These are phyloP conservation scores for Aptenodytes patagonicus DNA, from an alignment of 2,113 vertebrate species.

Conservation along the genomic window DNA sequence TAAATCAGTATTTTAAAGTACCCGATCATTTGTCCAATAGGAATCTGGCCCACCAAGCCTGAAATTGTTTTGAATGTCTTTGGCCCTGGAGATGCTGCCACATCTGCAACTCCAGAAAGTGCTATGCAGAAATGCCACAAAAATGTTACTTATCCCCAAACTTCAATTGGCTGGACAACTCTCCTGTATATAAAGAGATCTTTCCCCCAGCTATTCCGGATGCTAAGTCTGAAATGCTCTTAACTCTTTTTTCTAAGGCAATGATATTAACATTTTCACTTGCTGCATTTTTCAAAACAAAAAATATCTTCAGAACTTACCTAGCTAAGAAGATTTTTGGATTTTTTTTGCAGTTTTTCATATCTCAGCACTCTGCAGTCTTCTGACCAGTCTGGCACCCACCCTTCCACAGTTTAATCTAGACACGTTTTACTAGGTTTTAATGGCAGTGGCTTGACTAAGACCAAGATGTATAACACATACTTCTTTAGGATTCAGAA, in stretches of 20 bases:
- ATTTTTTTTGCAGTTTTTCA: not conserved
- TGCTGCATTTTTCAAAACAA: not conserved
- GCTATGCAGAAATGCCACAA: not conserved
- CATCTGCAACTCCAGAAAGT: not conserved
- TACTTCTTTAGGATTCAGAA: not conserved
- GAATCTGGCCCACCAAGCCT: not conserved
- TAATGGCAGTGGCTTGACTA: not conserved
- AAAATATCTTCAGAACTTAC: not conserved
- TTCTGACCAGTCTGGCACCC: not conserved
- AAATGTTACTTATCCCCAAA: not conserved
- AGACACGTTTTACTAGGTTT: not conserved
- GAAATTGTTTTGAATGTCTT: not conserved
- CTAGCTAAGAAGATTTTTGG: not conserved
- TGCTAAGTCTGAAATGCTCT: not conserved
- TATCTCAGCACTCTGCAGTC: not conserved
- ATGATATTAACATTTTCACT: not conserved
- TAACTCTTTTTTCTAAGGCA: not conserved
- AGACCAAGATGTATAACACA: not conserved
- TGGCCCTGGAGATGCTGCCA: not conserved
- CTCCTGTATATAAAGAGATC: not conserved
- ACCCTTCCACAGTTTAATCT: not conserved
- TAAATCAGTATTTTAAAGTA: not conserved
- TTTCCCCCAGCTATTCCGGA: not conserved
- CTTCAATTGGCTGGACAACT: not conserved
- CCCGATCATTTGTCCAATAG: not conserved